Evolutionary conservation across 2,797 vertebrate genomes (phyloP).

Genomic region (Danio kyathit): DNA sequence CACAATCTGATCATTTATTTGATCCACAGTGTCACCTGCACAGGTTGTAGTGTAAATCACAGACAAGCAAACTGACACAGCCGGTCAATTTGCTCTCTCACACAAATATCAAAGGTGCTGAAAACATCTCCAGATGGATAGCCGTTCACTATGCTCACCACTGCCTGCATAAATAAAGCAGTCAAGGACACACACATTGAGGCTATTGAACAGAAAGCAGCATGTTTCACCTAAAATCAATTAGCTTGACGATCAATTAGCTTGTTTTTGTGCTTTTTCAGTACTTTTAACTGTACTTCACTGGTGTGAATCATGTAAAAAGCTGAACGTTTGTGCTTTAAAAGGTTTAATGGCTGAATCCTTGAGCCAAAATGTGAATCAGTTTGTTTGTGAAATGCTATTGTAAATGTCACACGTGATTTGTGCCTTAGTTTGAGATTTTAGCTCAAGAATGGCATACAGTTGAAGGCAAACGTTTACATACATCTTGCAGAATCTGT

Average conservation of each 20-base stretch:
- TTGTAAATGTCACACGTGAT: slow-evolving; percentile 37
- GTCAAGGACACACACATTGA: slow-evolving; percentile 51
- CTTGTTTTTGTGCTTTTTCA: slow-evolving; percentile 43
- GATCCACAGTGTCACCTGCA: slow-evolving; percentile 29
- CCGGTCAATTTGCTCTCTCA: slow-evolving; percentile 15
- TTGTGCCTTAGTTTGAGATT: slow-evolving; percentile 28
- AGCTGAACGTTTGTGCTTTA: slow-evolving; percentile 47
- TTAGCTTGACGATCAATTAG: slow-evolving; percentile 7
- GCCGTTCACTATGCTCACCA: slow-evolving; percentile 37
- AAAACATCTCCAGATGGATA: slow-evolving; percentile 43
- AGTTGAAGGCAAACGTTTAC: not conserved
- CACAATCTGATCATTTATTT: slow-evolving; percentile 44
- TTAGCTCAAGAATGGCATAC: not conserved
- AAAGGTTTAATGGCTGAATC: slow-evolving; percentile 15
- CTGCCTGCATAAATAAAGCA: slow-evolving; percentile 52
- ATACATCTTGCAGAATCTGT: no score
- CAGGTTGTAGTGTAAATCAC: slow-evolving; percentile 44
- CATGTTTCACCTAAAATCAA: slow-evolving; percentile 38
- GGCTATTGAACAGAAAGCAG: slow-evolving; percentile 25
- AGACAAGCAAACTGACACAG: slow-evolving; percentile 50
- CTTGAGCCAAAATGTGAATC: slow-evolving; percentile 18
- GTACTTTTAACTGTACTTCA: slow-evolving; percentile 15
- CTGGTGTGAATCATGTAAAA: slow-evolving; percentile 19
- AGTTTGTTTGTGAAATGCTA: slow-evolving; percentile 20
- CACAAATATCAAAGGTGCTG: slow-evolving; percentile 18